Evolutionary conservation across 2,113 vertebrate genomes (phyloP).

Genomic region (Cyanoderma ruficeps): DNA sequence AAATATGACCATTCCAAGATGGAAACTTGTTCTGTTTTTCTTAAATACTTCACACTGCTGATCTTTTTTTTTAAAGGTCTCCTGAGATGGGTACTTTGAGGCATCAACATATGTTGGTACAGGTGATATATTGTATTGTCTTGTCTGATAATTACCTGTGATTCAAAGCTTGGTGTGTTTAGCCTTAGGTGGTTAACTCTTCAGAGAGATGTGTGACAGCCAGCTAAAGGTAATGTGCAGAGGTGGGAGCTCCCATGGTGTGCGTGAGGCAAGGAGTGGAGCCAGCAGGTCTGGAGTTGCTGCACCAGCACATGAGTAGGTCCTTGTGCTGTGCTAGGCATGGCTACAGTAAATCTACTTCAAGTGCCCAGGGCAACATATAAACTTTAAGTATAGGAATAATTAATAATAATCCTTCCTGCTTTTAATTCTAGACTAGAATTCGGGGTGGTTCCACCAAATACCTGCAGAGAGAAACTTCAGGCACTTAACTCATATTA

Average conservation of each 20-base stretch:
- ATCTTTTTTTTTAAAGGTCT: not conserved
- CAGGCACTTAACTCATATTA: not conserved
- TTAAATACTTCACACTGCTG: not conserved
- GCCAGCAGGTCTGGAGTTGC: not conserved
- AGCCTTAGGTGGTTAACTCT: not conserved
- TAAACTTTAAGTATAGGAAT: not conserved
- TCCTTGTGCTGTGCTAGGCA: not conserved
- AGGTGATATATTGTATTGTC: not conserved
- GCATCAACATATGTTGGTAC: not conserved
- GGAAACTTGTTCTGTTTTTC: not conserved
- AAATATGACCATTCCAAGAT: not conserved
- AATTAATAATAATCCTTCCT: not conserved
- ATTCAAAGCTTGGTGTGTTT: not conserved
- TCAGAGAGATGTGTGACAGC: not conserved
- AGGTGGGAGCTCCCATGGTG: not conserved
- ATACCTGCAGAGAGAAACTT: not conserved
- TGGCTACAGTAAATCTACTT: not conserved
- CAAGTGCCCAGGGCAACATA: not conserved
- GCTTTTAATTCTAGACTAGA: not conserved
- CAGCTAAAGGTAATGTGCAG: not conserved
- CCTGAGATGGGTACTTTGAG: not conserved
- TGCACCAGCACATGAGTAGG: not conserved
- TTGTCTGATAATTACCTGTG: slow-evolving; percentile 12
- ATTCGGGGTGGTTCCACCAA: not conserved
- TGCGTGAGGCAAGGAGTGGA: not conserved